Percentiles rank a stretch among this genome's conserved stretches.
These are phyloP conservation scores for Agrotis ipsilon DNA, from an alignment of 2,888 invertebrate genomes.

Conservation along the genomic window DNA sequence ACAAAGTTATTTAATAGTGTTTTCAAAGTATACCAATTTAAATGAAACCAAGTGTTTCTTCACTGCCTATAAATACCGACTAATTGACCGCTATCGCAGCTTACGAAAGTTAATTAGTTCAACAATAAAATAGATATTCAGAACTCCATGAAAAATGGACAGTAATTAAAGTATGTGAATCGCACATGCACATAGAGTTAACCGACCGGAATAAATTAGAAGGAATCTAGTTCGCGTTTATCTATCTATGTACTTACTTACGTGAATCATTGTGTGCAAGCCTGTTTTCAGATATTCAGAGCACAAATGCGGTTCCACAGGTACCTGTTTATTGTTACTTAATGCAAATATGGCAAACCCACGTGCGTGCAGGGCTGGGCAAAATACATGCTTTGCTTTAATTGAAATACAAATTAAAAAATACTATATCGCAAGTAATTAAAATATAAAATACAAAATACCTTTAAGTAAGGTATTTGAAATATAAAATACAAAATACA, in stretches of 20 bases:
- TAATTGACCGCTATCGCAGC: conserved; percentile 8
- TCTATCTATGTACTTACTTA: conserved; percentile 56
- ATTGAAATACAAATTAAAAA: no score
- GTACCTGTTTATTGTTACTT: conserved; percentile 64
- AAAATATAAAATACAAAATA: no score
- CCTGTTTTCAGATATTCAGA: conserved; percentile 70
- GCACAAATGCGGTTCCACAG: conserved; percentile 67
- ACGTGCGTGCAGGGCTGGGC: conserved; percentile 56
- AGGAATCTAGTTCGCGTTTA: conserved; percentile 59
- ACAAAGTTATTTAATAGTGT: neutral
- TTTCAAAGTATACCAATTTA: neutral
- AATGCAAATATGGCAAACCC: conserved; percentile 57
- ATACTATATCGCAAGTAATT: no score
- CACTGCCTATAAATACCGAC: conserved; percentile 5
- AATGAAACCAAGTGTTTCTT: neutral
- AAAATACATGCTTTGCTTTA: no score
- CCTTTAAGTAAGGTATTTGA: no score
- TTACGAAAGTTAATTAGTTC: conserved; percentile 54
- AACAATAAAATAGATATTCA: conserved; percentile 54
- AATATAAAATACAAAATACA: no score
- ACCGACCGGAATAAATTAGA: conserved; percentile 62
- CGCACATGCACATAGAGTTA: conserved; percentile 57
- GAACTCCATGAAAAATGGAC: conserved; percentile 54
- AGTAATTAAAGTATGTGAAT: conserved; percentile 54
- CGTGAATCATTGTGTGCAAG: conserved; percentile 59